phyloP scores from a whole-genome alignment of 2,888 invertebrate genomes.

The Idaea aversata region DNA sequence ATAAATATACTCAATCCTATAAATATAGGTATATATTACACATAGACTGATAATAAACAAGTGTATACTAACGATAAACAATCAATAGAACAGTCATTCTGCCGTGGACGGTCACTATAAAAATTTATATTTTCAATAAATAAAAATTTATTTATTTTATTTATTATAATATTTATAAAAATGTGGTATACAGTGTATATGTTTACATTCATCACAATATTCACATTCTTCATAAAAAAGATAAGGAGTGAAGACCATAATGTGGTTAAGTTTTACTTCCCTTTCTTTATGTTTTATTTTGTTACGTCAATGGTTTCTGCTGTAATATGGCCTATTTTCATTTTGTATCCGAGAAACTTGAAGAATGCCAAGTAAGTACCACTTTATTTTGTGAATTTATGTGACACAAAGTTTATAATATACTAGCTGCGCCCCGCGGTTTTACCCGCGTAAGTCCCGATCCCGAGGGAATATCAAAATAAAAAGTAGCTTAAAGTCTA shows the following conservation, averaged over 20 bases:
- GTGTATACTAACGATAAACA: not conserved
- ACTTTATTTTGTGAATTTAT: constrained; percentile 4
- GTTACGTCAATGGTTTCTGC: constrained; percentile 35
- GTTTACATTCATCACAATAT: constrained; percentile 37
- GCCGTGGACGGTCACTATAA: not conserved
- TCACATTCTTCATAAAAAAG: constrained; percentile 49
- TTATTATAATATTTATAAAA: constrained; percentile 14
- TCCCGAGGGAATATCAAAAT: too few species aligned
- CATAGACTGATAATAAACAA: not conserved
- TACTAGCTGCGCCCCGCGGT: too few species aligned
- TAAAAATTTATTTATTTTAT: not conserved
- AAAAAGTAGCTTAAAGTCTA: too few species aligned
- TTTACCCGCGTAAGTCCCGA: too few species aligned
- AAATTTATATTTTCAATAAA: not conserved
- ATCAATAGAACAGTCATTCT: not conserved
- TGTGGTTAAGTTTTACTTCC: constrained; percentile 50
- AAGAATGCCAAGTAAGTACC: constrained; percentile 66
- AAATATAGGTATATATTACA: not conserved
- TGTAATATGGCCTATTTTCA: constrained; percentile 55
- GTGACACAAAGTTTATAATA: too few species aligned
- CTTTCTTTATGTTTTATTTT: constrained; percentile 50
- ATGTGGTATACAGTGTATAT: constrained; percentile 55
- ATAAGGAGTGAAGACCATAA: constrained; percentile 47
- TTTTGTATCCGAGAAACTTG: constrained; percentile 55
- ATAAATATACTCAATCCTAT: not conserved